Evolutionary conservation across 2,113 vertebrate genomes (phyloP), one percentile per base, ranked within the genome.

Genomic region (Ochotona curzoniae): DNA sequence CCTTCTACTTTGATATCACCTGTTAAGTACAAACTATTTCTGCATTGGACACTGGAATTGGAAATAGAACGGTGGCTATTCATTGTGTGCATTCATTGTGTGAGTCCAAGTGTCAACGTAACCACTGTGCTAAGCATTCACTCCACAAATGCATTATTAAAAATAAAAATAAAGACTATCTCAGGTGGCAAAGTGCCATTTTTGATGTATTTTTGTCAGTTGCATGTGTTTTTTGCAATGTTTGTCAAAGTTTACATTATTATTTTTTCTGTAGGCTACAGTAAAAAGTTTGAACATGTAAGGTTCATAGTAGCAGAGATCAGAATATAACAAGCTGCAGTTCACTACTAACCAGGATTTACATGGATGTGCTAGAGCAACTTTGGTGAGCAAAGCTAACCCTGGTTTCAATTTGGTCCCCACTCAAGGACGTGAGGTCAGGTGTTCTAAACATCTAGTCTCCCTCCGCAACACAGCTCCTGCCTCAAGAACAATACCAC

Each of bases 401-500:
- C 4, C 13, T 83, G 23, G 11, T 26, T 84, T 64, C 67, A 60
- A 76, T 25, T 6, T 7, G 15, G 23, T 21, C 28, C 28, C n/a
- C n/a, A 28, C 3, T 23, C 8, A 57, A 94, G 5, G 35, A 69
- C n/a, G 23, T 17, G 18, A 17, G 11, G 35, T 0, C 64, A 21
- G 10, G 30, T 18, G 2, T 51, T 79, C 5, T 67, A 11, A n/a
- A 64, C 4, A 87, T 15, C 5, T 23, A 74, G 60, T 4, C 15
- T 5, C 70, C 26, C 67, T 26, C 14, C 23, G 26, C 11, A 4
- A 17, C 49, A 38, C 18, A 11, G 21, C 57, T 66, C 14, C 11
- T 66, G 26, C 20, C 47, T 75, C 14, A 0, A 8, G 8, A 80
- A 10, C 8, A 83, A 10, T 44, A 0, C 4, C 11, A 2, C 67